Percentiles rank a stretch among this genome's conserved stretches.
phyloP scores from a whole-genome alignment of 2,888 invertebrate species.

The Anoncus sp. region DNA sequence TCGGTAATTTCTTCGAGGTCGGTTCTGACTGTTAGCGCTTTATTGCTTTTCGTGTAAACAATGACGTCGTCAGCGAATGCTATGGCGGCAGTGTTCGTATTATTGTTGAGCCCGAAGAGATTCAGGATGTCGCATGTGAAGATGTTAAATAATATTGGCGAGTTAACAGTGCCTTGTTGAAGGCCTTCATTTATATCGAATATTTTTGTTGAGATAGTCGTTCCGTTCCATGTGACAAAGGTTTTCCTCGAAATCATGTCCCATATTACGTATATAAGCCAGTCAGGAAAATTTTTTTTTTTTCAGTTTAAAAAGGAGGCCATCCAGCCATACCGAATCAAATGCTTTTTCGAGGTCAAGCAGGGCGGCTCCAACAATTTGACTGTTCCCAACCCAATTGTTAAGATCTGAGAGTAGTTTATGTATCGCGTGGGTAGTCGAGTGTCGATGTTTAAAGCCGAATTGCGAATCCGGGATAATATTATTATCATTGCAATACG shows the following conservation, averaged over 20 bases:
- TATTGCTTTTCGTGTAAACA: constrained; percentile 21
- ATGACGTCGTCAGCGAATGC: constrained; percentile 63
- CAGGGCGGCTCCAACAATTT: constrained; percentile 40
- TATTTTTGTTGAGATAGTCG: not conserved
- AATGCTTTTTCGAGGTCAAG: constrained; percentile 58
- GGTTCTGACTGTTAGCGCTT: not conserved
- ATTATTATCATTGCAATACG: not conserved
- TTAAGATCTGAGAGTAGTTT: not conserved
- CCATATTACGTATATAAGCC: constrained; percentile 4
- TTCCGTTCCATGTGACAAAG: constrained; percentile 35
- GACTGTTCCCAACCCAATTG: not conserved
- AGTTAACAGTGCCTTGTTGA: constrained; percentile 34
- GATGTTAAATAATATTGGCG: constrained; percentile 32
- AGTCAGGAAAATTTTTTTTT: constrained; percentile 44
- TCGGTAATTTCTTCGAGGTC: constrained; percentile 29
- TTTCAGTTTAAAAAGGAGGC: constrained; percentile 37
- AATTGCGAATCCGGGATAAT: not conserved
- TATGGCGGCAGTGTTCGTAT: not conserved
- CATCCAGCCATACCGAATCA: constrained; percentile 54
- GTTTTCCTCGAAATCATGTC: constrained; percentile 38
- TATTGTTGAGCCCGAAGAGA: constrained; percentile 35
- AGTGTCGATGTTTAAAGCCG: not conserved
- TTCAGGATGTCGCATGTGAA: constrained; percentile 50
- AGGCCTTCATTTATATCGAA: constrained; percentile 1
- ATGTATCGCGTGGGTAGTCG: not conserved